A percentile compares a stretch with the other conserved stretches of the same genome.
These are phyloP conservation scores for Aspiorhynchus laticeps DNA, from an alignment of 2,113 vertebrate genomes.

Conservation along the genomic window DNA sequence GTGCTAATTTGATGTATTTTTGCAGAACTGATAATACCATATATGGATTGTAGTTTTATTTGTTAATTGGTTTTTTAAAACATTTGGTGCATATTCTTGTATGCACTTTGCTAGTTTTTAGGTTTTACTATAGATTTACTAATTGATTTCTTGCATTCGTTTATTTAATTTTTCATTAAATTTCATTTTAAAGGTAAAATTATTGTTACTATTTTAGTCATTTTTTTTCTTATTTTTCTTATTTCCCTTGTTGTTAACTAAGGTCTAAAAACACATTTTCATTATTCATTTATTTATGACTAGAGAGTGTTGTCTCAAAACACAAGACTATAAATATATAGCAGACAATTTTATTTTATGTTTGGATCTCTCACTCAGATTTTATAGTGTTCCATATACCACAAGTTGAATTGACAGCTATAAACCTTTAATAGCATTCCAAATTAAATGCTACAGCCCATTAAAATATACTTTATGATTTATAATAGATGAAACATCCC, in stretches of 20 bases:
- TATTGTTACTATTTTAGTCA: not conserved
- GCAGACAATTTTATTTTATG: not conserved
- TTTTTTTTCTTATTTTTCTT: not conserved
- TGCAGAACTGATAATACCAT: not conserved
- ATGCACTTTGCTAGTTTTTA: not conserved
- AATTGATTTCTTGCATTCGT: not conserved
- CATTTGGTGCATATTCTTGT: not conserved
- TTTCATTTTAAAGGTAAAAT: not conserved
- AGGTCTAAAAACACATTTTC: not conserved
- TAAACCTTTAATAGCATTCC: not conserved
- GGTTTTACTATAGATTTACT: not conserved
- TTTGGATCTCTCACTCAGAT: not conserved
- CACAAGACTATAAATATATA: not conserved
- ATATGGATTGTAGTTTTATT: not conserved
- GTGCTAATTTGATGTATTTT: not conserved
- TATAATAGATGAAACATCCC: not conserved
- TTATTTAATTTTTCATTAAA: not conserved
- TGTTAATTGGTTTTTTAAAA: not conserved
- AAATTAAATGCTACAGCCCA: not conserved
- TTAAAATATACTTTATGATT: not conserved
- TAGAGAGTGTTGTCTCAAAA: too few species aligned
- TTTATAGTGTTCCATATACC: not conserved
- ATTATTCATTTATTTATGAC: too few species aligned
- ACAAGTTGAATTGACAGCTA: not conserved
- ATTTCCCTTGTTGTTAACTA: not conserved